Evolutionary conservation across 2,113 vertebrate species (phyloP), one percentile per base, ranked within the genome.

Genomic region (Noctilio leporinus): DNA sequence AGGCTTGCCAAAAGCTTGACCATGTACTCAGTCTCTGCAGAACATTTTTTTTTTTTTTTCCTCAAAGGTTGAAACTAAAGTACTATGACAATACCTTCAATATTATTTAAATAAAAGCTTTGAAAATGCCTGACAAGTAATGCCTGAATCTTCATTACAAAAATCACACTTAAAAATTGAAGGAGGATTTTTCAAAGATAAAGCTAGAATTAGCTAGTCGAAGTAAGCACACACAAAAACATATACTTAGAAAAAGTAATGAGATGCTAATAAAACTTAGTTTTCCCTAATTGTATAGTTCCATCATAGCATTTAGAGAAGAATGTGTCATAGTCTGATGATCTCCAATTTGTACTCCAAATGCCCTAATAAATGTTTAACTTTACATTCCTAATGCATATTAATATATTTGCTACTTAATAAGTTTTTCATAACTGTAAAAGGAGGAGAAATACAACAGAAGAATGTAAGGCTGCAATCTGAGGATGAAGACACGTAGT

Each of bases 61-160:
- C 53, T 93, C 94, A 91, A 86, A 92, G 73, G 40, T 78, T 91
- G 73, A 86, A 72, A 93, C 40, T 67, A 97, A 97, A 96, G 83
- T 91, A 49, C 43, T 28, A 64, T 94, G 35, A 20, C 1, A 16
- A 22, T 45, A 59, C 28, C 86, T 96, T 95, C 47, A 93, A 69
- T 81, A 65, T 57, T 88, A 92, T 67, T 97, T 95, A 82, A 97
- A 97, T 93, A 4, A 91, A 26, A 77, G 49, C 2, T n/a, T 1
- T 86, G 35, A 95, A 35, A 92, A 8, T 67, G 0, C n/a, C 9
- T 94, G 14, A 55, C n/a, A 78, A 55, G 0, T 10, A 65, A 35
- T 11, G 91, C 22, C 2, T 65, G 2, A 67, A 85, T 45, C 20
- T 75, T 84, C 78, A 10, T 73, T 91, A 67, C 4, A 77, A 12